A percentile compares a stretch with the other conserved stretches of the same genome.
Evolutionary conservation across 2,888 invertebrate species (phyloP).

Genomic region (Azorinus chamasolen): DNA sequence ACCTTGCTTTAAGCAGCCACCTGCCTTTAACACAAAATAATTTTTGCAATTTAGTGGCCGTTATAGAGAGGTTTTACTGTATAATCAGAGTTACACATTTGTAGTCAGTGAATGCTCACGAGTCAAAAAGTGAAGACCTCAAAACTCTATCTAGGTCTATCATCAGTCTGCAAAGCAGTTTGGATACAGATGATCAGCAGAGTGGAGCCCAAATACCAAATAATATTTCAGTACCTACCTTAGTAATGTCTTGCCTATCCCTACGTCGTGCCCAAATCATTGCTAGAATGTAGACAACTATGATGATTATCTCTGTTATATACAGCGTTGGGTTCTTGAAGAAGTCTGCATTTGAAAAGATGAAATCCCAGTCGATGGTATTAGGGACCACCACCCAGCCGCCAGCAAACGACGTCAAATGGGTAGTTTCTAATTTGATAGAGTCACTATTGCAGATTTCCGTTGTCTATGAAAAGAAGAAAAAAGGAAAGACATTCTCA

Average conservation of each 20-base stretch:
- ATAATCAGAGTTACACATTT: no score
- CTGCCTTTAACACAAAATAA: no score
- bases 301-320: conserved; percentile 86
- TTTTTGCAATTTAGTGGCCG: no score
- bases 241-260: conserved; percentile 86
- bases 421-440: conserved; percentile 82
- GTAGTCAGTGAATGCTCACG: no score
- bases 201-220: no score
- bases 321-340: conserved; percentile 87
- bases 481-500: no score
- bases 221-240: conserved; percentile 75
- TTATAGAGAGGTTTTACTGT: no score
- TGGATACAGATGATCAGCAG: no score
- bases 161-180: no score
- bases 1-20: no score
- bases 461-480: conserved; percentile 72
- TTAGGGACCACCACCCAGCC: conserved; percentile 87
- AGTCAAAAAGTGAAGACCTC: no score
- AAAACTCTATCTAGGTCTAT: no score
- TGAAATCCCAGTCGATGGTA: conserved; percentile 87
- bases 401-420: conserved; percentile 87
- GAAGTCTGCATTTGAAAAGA: conserved; percentile 87
- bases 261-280: conserved; percentile 86
- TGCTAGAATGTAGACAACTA: conserved; percentile 83
- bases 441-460: conserved; percentile 60